A percentile compares a stretch with the other conserved stretches of the same genome.
Conservation (phyloP, 2,888 invertebrate species). For the Atrina japonica region DNA sequence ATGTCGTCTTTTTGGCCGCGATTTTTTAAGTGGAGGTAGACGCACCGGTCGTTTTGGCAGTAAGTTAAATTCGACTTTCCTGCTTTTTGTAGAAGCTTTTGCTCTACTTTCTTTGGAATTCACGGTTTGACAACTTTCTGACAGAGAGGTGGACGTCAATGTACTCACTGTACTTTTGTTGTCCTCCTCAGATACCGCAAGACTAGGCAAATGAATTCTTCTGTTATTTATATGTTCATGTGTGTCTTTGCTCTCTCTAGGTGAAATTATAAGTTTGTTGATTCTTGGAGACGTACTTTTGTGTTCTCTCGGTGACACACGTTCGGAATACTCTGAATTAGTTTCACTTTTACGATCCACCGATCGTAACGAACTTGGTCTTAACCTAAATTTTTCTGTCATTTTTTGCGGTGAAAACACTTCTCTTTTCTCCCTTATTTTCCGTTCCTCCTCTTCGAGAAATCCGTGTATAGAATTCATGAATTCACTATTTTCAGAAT, state of each 20-base stretch:
- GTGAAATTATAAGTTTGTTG: no score
- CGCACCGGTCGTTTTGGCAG: slow-evolving; percentile 26
- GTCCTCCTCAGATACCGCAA: slow-evolving; percentile 14
- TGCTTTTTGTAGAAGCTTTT: slow-evolving; percentile 18
- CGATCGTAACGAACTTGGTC: no score
- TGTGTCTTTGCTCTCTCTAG: not conserved
- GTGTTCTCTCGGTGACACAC: not conserved
- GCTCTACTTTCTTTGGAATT: not conserved
- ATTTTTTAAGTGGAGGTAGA: slow-evolving; percentile 30
- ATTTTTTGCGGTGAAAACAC: no score
- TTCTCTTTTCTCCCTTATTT: slow-evolving; percentile 22
- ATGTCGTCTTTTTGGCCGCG: not conserved
- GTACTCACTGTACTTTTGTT: slow-evolving; percentile 18
- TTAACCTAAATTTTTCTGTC: no score
- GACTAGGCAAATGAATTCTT: not conserved
- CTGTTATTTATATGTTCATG: not conserved
- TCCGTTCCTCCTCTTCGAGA: slow-evolving; percentile 4
- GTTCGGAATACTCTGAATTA: no score
- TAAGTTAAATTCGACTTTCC: slow-evolving; percentile 41
- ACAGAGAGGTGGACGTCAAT: not conserved
- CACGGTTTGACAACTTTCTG: not conserved
- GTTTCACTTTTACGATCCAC: no score
- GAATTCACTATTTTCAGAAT: slow-evolving; percentile 39
- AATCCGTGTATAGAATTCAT: slow-evolving; percentile 26
- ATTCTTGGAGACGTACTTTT: no score